Evolutionary conservation across 2,113 vertebrate species (phyloP).

Genomic region (Aythya baeri): DNA sequence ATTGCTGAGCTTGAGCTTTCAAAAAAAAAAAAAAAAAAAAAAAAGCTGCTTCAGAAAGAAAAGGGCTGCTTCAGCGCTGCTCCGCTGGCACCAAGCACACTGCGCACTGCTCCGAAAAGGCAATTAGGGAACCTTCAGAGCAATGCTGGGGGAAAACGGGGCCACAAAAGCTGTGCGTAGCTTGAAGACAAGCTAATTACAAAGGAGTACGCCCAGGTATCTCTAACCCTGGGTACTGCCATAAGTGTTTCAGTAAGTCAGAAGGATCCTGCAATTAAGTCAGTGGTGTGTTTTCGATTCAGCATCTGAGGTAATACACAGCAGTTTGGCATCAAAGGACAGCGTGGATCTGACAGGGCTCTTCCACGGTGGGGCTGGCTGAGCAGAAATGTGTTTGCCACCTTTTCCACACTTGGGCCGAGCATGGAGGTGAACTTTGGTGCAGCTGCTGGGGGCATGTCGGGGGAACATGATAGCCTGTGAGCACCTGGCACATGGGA

Average conservation of each 20-base stretch:
- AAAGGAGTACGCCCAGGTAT: not conserved
- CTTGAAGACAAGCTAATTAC: not conserved
- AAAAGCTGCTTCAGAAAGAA: too few species aligned
- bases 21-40: not conserved
- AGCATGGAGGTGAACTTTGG: not conserved
- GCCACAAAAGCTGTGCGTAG: not conserved
- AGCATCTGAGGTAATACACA: fast-evolving
- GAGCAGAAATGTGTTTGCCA: not conserved
- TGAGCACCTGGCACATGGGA: fast-evolving
- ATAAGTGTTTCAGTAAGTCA: not conserved
- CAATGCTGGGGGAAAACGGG: not conserved
- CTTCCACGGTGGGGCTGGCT: fast-evolving
- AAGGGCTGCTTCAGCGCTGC: not conserved
- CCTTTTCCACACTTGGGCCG: not conserved
- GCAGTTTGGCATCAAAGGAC: not conserved
- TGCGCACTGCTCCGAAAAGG: not conserved
- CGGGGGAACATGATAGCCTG: not conserved
- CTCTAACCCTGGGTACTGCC: not conserved
- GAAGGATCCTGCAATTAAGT: not conserved
- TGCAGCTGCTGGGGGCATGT: fast-evolving
- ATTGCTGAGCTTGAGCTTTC: not conserved
- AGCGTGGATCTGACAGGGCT: fast-evolving
- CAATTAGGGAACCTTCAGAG: not conserved
- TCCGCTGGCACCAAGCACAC: fast-evolving
- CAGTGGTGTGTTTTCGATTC: not conserved